Conservation (phyloP, 2,888 invertebrate genomes). For the Suillia variegata region DNA sequence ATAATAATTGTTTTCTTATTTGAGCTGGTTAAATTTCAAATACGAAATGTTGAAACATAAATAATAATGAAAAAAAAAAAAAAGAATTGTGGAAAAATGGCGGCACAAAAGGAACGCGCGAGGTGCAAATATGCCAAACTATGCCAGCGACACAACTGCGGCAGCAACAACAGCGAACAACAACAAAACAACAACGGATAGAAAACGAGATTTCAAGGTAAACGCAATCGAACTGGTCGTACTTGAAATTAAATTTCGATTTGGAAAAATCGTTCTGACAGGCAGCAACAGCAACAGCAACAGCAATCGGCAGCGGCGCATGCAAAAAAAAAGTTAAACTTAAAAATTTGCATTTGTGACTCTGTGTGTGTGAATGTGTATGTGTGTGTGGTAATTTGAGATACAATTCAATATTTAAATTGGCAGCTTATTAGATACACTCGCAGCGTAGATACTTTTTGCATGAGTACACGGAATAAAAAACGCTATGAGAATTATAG, state of each 20-base stretch:
- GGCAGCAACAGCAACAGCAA: too few relatives aligned
- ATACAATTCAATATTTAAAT: constrained; percentile 20
- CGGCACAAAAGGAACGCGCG: background rate
- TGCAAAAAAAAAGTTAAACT: constrained; percentile 5
- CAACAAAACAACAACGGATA: constrained; percentile 47
- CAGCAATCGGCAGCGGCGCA: constrained; percentile 27
- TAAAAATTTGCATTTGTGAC: constrained; percentile 13
- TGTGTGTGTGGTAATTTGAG: constrained; percentile 10
- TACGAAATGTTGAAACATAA: background rate
- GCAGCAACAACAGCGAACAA: constrained; percentile 17
- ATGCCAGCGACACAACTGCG: constrained; percentile 22
- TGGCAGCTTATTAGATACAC: constrained; percentile 8
- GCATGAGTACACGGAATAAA: background rate
- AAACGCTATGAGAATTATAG: too few relatives aligned
- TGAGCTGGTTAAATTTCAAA: background rate
- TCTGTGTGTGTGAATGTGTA: constrained; percentile 9
- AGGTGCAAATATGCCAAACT: background rate
- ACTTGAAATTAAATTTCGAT: constrained; percentile 42
- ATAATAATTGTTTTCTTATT: background rate
- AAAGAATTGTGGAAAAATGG: background rate
- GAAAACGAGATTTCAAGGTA: constrained; percentile 52
- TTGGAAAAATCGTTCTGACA: constrained; percentile 41
- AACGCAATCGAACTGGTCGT: constrained; percentile 53
- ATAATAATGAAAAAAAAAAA: background rate
- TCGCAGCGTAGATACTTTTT: background rate